Percentiles rank a stretch among this genome's conserved stretches.
Evolutionary conservation across 2,113 vertebrate genomes (phyloP).

Genomic region (Tachysurus fulvidraco): DNA sequence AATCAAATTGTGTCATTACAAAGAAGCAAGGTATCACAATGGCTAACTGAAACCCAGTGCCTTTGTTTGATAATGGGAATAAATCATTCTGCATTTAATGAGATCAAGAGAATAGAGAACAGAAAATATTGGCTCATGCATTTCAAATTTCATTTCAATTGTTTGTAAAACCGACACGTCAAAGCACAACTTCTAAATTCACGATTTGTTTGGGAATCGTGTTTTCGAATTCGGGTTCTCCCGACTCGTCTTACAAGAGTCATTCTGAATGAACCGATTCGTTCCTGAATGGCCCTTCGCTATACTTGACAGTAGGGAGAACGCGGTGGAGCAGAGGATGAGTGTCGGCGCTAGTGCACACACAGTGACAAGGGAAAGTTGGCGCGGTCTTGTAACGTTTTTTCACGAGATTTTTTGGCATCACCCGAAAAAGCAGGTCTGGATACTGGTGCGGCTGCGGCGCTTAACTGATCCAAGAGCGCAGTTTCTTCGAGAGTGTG

Average conservation of each 20-base stretch:
- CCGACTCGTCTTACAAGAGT: slow-evolving; percentile 3
- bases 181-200: neutral
- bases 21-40: neutral
- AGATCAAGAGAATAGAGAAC: neutral
- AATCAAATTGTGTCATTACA: neutral
- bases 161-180: neutral
- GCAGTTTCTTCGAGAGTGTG: neutral
- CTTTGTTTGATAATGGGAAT: neutral
- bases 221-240: neutral
- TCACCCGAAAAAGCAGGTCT: neutral
- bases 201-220: neutral
- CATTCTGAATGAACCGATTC: slow-evolving; percentile 10
- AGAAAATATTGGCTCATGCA: neutral
- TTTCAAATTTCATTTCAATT: neutral
- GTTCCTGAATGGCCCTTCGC: neutral
- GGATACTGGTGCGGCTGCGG: neutral
- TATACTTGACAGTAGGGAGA: slow-evolving; percentile 7
- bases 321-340: neutral
- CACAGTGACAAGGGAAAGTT: neutral
- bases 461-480: neutral
- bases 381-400: neutral
- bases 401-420: neutral
- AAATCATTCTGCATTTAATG: neutral
- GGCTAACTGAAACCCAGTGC: neutral
- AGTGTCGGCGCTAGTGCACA: neutral